These are phyloP conservation scores for Drosophila helvetica DNA, from an alignment of 2,888 invertebrate species.

Conservation along the genomic window DNA sequence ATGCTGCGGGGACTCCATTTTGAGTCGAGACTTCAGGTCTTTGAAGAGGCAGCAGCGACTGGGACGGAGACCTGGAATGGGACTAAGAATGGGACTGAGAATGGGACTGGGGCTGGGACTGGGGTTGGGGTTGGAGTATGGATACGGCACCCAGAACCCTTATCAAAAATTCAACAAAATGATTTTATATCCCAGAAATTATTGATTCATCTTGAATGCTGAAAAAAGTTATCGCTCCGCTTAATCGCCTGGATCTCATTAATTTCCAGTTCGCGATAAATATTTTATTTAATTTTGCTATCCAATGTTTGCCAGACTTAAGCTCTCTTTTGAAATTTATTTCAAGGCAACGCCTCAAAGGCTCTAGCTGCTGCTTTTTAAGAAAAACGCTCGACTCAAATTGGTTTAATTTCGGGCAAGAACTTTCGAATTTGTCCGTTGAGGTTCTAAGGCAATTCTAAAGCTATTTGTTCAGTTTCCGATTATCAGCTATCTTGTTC, in stretches of 20 bases:
- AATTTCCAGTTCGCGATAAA: constrained; percentile 20
- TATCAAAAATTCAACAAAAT: constrained; percentile 44
- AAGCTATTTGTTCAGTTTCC: too few relatives aligned
- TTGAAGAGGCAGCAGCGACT: constrained; percentile 8
- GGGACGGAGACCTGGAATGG: too few relatives aligned
- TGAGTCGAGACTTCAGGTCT: constrained; percentile 4
- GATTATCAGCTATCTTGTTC: too few relatives aligned
- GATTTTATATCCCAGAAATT: constrained; percentile 29
- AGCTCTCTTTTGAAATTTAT: constrained; percentile 1
- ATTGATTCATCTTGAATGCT: constrained; percentile 44
- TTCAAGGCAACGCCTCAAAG: neutral
- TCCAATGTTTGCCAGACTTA: neutral
- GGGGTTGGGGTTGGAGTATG: too few relatives aligned
- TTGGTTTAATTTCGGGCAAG: too few relatives aligned
- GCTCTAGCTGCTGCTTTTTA: neutral
- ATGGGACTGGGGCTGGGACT: too few relatives aligned
- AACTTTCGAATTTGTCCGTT: too few relatives aligned
- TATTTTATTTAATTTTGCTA: constrained; percentile 10
- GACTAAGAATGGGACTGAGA: too few relatives aligned
- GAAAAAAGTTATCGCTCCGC: neutral
- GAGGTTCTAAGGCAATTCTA: too few relatives aligned
- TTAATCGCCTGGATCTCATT: constrained; percentile 40
- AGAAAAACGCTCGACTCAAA: too few relatives aligned
- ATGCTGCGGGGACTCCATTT: constrained; percentile 17
- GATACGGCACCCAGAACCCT: constrained; percentile 20